These are phyloP conservation scores for Archocentrus centrarchus DNA, from an alignment of 2,113 vertebrate species.

Conservation along the genomic window DNA sequence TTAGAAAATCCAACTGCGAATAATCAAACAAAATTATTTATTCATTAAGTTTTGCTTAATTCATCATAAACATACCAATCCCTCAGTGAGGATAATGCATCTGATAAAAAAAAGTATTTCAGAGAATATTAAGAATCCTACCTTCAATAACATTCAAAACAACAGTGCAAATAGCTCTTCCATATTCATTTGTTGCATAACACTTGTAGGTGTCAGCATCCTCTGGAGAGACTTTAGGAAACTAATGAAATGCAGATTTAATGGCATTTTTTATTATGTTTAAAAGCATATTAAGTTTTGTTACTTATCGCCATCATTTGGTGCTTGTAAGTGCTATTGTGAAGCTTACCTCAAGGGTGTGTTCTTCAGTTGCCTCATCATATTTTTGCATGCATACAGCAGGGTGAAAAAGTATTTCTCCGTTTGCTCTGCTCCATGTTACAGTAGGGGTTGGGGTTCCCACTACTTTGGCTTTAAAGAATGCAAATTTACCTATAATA, in stretches of 20 bases:
- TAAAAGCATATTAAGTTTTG: neutral
- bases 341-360: constrained; percentile 83
- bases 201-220: constrained; percentile 90
- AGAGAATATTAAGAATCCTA: constrained; percentile 56
- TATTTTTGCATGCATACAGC: constrained; percentile 80
- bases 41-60: neutral
- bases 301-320: neutral
- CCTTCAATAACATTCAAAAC: constrained; percentile 88
- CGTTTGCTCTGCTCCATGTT: constrained; percentile 81
- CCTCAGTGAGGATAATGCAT: neutral
- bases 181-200: constrained; percentile 85
- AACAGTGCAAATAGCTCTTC: constrained; percentile 85
- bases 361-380: constrained; percentile 70
- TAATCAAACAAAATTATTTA: constrained; percentile 4
- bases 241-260: constrained; percentile 72
- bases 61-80: neutral
- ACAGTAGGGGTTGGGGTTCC: constrained; percentile 86
- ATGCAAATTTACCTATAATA: constrained; percentile 85
- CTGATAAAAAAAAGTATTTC: neutral
- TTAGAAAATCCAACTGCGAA: constrained; percentile 90
- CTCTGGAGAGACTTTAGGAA: constrained; percentile 80
- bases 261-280: neutral
- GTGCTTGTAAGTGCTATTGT: neutral
- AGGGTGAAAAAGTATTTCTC: constrained; percentile 78
- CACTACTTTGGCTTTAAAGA: constrained; percentile 85